A percentile compares a stretch with the other conserved stretches of the same genome.
Evolutionary conservation across 2,888 invertebrate genomes (phyloP).

Genomic region (Cephus rjabovi): DNA sequence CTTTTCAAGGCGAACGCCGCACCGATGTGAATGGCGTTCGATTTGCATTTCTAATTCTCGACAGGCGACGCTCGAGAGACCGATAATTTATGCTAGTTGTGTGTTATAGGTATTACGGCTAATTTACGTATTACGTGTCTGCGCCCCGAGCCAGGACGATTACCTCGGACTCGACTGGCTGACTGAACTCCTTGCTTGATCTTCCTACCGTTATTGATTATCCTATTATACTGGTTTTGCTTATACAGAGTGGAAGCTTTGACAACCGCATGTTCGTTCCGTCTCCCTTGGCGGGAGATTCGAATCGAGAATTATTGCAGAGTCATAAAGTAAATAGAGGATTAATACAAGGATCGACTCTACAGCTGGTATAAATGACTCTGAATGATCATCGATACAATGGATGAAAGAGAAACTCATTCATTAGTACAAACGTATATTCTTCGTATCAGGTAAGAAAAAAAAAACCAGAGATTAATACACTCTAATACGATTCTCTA

Average conservation of each 20-base stretch:
- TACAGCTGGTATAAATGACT: not conserved
- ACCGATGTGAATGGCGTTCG: not conserved
- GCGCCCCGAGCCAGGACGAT: not conserved
- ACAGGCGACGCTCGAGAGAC: not conserved
- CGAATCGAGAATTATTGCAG: conserved; percentile 12
- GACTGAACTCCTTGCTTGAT: not conserved
- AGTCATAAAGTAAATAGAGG: conserved; percentile 17
- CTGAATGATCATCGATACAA: not conserved
- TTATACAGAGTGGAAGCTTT: not conserved
- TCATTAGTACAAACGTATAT: not conserved
- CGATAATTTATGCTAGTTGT: not conserved
- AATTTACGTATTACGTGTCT: conserved; percentile 2
- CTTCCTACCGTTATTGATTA: not conserved
- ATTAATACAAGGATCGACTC: not conserved
- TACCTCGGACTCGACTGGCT: not conserved
- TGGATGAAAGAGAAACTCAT: conserved; percentile 1
- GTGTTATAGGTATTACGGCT: conserved; percentile 6
- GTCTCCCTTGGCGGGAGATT: not conserved
- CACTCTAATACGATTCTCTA: not conserved
- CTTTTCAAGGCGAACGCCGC: not conserved
- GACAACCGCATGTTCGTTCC: not conserved
- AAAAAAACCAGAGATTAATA: not conserved
- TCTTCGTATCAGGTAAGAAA: not conserved
- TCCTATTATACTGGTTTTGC: not conserved
- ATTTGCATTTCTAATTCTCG: not conserved